Evolutionary conservation across 2,797 vertebrate genomes (phyloP).

Genomic region (Rhinella marina): DNA sequence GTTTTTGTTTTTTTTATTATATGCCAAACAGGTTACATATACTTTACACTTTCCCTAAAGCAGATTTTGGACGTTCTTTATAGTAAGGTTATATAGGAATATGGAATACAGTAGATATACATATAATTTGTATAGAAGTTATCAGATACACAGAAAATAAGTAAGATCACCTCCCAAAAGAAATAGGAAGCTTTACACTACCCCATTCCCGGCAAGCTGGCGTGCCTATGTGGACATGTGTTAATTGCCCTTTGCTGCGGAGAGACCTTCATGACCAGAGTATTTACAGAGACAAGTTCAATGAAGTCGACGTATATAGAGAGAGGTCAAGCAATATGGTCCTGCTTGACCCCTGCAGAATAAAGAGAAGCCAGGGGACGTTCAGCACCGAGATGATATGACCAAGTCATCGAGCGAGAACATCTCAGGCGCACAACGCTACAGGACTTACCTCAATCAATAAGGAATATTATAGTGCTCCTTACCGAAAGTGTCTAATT

Average conservation of each 20-base stretch:
- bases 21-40: too few relatives aligned
- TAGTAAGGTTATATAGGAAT: background rate
- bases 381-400: conserved; percentile 1
- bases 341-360: conserved; percentile 47
- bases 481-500: background rate
- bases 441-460: background rate
- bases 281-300: conserved; percentile 52
- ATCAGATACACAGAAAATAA: background rate
- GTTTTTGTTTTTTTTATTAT: too few relatives aligned
- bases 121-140: background rate
- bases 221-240: background rate
- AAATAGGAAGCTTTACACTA: background rate
- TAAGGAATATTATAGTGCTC: background rate
- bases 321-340: conserved; percentile 54
- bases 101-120: background rate
- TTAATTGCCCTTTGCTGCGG: conserved; percentile 6
- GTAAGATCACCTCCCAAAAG: background rate
- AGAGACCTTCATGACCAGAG: conserved; percentile 9
- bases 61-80: too few relatives aligned
- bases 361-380: conserved; percentile 28
- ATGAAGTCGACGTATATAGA: conserved; percentile 45
- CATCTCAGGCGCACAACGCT: background rate
- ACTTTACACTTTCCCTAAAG: too few relatives aligned
- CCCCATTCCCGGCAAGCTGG: background rate
- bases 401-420: background rate